phyloP scores from a whole-genome alignment of 2,113 vertebrate species.

The Misgurnus mizolepis region DNA sequence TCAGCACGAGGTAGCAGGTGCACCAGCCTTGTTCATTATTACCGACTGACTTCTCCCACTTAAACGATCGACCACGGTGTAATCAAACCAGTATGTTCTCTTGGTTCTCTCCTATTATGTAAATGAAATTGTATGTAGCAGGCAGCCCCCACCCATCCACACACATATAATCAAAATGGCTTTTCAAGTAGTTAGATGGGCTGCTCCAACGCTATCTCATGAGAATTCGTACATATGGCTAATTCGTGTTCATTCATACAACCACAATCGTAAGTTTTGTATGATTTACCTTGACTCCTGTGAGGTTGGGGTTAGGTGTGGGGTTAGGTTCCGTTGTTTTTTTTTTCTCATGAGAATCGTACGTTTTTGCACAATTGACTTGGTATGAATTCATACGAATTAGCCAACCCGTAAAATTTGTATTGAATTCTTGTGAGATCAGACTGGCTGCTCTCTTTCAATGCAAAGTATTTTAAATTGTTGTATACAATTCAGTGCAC shows the following conservation, averaged over 20 bases:
- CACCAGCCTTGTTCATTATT: not conserved
- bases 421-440: not conserved
- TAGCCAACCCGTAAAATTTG: no score
- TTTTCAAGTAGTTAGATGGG: not conserved
- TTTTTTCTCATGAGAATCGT: no score
- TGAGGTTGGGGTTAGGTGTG: no score
- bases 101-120: not conserved
- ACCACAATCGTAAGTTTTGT: no score
- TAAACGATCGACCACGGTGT: not conserved
- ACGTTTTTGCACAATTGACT: no score
- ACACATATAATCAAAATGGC: not conserved
- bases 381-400: no score
- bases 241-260: no score
- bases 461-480: not conserved
- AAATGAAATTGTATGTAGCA: slow-evolving; percentile 5
- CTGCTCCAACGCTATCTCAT: no score
- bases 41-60: slow-evolving; percentile 13
- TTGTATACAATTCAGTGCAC: not conserved
- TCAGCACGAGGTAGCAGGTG: slow-evolving; percentile 29
- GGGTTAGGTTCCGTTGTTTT: no score
- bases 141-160: not conserved
- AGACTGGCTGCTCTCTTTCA: not conserved
- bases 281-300: no score
- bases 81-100: not conserved
- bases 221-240: no score